Evolutionary conservation across 92 coral and sea anemone species (phyloP), one percentile per base, ranked within the genome.

Genomic region (Nematostella vectensis): DNA sequence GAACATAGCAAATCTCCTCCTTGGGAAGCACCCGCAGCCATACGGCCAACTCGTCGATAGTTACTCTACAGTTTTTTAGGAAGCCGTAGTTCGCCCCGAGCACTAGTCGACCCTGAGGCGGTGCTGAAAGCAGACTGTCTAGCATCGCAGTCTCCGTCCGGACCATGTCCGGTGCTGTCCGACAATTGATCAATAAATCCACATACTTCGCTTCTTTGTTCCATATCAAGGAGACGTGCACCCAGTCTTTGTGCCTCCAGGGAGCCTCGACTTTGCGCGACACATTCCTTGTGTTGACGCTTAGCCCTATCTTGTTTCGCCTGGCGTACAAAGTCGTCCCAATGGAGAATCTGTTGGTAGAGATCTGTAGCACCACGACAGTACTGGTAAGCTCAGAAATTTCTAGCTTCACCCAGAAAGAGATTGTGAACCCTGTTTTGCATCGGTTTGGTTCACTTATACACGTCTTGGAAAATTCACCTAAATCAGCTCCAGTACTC

Each of bases 11-110:
- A 11, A 85, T 21, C 10, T 80, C 89, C 28, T 74, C 63, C 15
- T 13, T 36, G 21, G 69, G 19, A 44, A 89, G 48, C 13, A 79
- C 71, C 1, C 48, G 65, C 36, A 79, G 58, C 96, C 96, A 89
- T 8, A 89, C 61, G 6, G 83, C 94, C 13, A 89, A 57, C 47
- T 89, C 96, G 31, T 89, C 96, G 22, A 89, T 74, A 37, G 31
- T 74, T 59, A 85, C 53, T 55, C 64, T 72, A 16, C 71, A 71
- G 54, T 77, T 85, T 11, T 49, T 57, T 31, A 67, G 23, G 39
- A 75, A 57, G 21, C 73, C 68, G 22, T 76, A 60, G 36, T 74
- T 60, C 8, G 87, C 84, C 1, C 96, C 96, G 16, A 89, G 68
- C 65, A 77, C 80, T 38, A 89, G 64, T 26, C 71, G 74, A 25